Evolutionary conservation across 2,113 vertebrate species (phyloP).

Genomic region (Solea solea): DNA sequence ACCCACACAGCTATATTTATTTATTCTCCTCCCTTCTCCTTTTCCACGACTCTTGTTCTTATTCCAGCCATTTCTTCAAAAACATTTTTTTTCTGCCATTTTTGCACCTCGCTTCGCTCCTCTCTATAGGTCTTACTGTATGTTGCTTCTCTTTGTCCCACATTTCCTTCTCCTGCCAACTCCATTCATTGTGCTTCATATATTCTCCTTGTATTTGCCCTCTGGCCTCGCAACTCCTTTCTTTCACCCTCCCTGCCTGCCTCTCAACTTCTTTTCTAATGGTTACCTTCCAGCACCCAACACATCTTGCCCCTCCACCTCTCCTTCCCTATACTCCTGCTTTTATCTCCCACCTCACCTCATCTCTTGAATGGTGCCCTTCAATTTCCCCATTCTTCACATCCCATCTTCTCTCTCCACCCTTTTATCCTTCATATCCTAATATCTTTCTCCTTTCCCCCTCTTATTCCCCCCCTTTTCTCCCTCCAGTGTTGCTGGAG

Average conservation of each 20-base stretch:
- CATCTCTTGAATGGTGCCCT: neutral
- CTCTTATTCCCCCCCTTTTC: neutral
- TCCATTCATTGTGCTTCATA: neutral
- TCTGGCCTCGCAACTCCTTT: slow-evolving; percentile 2
- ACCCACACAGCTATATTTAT: neutral
- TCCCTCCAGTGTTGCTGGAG: too few relatives aligned
- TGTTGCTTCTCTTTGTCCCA: neutral
- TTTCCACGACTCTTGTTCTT: neutral
- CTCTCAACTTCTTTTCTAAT: neutral
- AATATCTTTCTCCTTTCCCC: neutral
- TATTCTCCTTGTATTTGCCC: slow-evolving; percentile 11
- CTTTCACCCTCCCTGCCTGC: neutral
- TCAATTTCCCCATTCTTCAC: neutral
- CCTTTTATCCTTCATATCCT: neutral
- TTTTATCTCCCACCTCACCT: neutral
- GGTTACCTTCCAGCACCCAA: neutral
- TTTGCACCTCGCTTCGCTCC: neutral
- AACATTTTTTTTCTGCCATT: slow-evolving; percentile 1
- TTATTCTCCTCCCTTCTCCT: neutral
- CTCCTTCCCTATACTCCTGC: neutral
- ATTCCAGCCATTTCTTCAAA: neutral
- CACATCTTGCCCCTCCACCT: neutral
- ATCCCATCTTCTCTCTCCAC: neutral
- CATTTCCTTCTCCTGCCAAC: neutral
- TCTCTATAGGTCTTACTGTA: neutral